Evolutionary conservation across 2,888 invertebrate species (phyloP), one percentile per base, ranked within the genome.

Genomic region (Parascotia fuliginaria): DNA sequence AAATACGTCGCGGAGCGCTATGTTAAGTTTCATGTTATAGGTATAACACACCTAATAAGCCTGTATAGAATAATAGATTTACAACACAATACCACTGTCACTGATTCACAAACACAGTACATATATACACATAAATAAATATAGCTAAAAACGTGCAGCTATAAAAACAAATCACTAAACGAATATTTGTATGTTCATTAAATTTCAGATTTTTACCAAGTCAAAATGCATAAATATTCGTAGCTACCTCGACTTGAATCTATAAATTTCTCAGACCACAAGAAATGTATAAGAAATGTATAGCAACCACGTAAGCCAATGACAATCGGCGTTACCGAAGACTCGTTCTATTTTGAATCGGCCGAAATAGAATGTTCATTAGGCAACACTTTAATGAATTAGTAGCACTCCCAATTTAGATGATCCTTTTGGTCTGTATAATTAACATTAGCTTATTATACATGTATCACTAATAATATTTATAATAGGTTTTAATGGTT

Each of bases 291-390:
- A 19, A 19, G 19, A n/a, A n/a, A 2, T 2, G 19, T 5, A 19
- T 29, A n/a, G 5, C 15, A 14, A 5, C 43, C 22, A 14, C 7
- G 29, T 14, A 22, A 31, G 24, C 9, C 14, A 12, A 4, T 37
- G n/a, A 14, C 12, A 19, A 16, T n/a, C 13, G 16, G 13, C 28
- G 12, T 33, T 27, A 13, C 40, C 14, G 2, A 12, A 14, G 19
- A 39, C 16, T 1, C 11, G 12, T 3, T 33, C 41, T 47, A 41
- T 47, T 41, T 36, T 15, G 13, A 29, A 41, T 29, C 28, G 32
- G 29, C 4, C n/a, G 0, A 41, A 40, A 41, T 47, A 31, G 41
- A 47, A 36, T 28, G 33, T 31, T 34, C 36, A 36, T 46, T 32
- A 44, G 7, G 11, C 31, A 31, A 15, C 24, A 27, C 38, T 32